Base-by-base conservation (phyloP, 2,797 vertebrate species). In the Sorex maritimensis region DNA sequence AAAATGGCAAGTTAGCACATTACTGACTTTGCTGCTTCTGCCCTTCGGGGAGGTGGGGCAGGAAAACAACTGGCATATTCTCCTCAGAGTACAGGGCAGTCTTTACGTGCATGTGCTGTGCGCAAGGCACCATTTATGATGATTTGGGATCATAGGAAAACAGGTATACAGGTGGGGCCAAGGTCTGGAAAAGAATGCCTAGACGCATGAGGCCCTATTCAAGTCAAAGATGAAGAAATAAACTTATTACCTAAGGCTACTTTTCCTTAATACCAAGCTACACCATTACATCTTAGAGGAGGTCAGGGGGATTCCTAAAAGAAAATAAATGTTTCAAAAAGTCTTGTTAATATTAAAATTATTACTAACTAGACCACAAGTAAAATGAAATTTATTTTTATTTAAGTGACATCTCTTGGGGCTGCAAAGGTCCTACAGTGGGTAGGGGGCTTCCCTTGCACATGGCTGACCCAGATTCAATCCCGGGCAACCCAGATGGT, bases 381-480 rank as follows among this genome's bases (percentile, higher is more conserved):
- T 74, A 95, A 87, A 89, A 87, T 41, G 78, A 92, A 92, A 93
- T 4, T 69, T 13, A 1, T 69, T 93, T 92, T 92, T 91, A 88
- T 86, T 96, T 81, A 94, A 94, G 55, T 72, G 69, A 15, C 41
- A 94, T 8, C 3, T 46, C 87, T 1, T 92, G 86, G 81, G 92
- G 58, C 44, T 55, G 63, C 5, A 65, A 24, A 55, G 52, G 13
- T 13, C 52, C 13, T 14, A 17, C 11, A 12, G 52, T 55, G 11
- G 52, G 52, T 14, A 55, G 52, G 52, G 13, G 52, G 14, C 17
- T 13, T 17, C 34, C 34, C 52, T 55, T 14, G 12, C 52, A 55
- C 52, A 55, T 55, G 13, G 52, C 52, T 55, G 52, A 55, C 52
- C 52, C 52, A 55, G 52, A 17, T 14, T 55, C 52, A 55, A 55